A percentile compares a stretch with the other conserved stretches of the same genome.
Evolutionary conservation across 2,888 invertebrate genomes (phyloP).

Genomic region (Pristionchus exspectatus): DNA sequence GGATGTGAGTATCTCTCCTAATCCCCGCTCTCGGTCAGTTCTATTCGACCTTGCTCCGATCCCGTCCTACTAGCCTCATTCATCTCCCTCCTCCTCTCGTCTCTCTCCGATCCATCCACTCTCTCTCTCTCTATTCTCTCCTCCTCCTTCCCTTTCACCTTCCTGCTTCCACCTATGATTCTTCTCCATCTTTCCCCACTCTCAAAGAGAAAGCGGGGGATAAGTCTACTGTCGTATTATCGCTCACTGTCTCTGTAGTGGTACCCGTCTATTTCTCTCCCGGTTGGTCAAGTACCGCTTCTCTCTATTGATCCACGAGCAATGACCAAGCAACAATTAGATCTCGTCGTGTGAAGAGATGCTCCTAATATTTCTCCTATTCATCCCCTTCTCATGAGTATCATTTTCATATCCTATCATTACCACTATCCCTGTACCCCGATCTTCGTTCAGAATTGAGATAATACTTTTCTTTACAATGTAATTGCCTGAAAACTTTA

Average conservation of each 20-base stretch:
- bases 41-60: neutral
- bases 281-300: conserved; percentile 1
- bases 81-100: neutral
- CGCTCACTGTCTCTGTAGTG: conserved; percentile 21
- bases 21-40: neutral
- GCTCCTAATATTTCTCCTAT: neutral
- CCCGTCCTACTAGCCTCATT: neutral
- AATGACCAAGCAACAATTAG: neutral
- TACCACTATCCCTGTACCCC: too few relatives aligned
- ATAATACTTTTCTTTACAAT: too few relatives aligned
- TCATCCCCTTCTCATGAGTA: too few relatives aligned
- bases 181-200: conserved; percentile 32
- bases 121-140: conserved; percentile 18
- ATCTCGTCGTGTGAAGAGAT: neutral
- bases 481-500: neutral
- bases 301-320: conserved; percentile 2
- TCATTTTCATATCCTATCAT: too few relatives aligned
- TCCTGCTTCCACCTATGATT: conserved; percentile 38
- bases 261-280: conserved; percentile 13
- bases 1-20: too few relatives aligned
- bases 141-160: conserved; percentile 9
- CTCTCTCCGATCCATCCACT: conserved; percentile 24
- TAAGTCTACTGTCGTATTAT: conserved; percentile 30
- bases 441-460: too few relatives aligned
- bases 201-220: conserved; percentile 29